Conservation (phyloP, 2,888 invertebrate species). For the Pandemis corylana region DNA sequence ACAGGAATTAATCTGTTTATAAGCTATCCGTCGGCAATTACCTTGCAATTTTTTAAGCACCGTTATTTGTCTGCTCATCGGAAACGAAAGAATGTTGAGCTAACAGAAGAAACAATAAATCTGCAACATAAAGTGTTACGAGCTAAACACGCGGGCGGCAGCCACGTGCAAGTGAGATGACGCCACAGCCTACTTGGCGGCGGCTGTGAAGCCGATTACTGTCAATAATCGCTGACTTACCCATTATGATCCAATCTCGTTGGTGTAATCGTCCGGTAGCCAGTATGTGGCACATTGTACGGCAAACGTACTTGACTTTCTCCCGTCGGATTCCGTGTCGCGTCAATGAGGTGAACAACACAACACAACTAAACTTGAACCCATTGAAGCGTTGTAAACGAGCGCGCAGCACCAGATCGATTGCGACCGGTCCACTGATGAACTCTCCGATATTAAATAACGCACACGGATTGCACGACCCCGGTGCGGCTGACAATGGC, state of each 20-base stretch:
- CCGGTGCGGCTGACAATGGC: slow-evolving; percentile 47
- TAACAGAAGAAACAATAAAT: slow-evolving; percentile 46
- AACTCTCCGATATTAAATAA: slow-evolving; percentile 64
- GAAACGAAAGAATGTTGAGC: slow-evolving; percentile 43
- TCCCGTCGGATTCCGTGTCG: slow-evolving; percentile 77
- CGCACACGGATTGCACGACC: slow-evolving; percentile 58
- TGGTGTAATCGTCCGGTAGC: slow-evolving; percentile 65
- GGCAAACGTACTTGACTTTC: slow-evolving; percentile 79
- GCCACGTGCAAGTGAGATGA: slow-evolving; percentile 61
- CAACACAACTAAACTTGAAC: slow-evolving; percentile 74
- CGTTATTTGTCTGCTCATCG: slow-evolving; percentile 13
- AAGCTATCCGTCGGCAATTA: not conserved
- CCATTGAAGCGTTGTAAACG: slow-evolving; percentile 73
- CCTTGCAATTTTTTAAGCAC: not conserved
- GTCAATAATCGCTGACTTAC: slow-evolving; percentile 64
- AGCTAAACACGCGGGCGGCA: slow-evolving; percentile 50
- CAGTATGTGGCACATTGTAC: slow-evolving; percentile 70
- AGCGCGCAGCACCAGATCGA: slow-evolving; percentile 67
- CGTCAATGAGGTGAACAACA: slow-evolving; percentile 79
- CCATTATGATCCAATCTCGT: slow-evolving; percentile 75
- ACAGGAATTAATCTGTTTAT: not conserved
- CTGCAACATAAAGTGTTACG: slow-evolving; percentile 49
- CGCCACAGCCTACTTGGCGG: slow-evolving; percentile 68
- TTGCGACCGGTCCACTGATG: slow-evolving; percentile 71
- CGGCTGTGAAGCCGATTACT: slow-evolving; percentile 55